Percentiles rank a stretch among this genome's conserved stretches.
These are phyloP conservation scores for Actias luna DNA, from an alignment of 2,888 invertebrate genomes.

Conservation along the genomic window DNA sequence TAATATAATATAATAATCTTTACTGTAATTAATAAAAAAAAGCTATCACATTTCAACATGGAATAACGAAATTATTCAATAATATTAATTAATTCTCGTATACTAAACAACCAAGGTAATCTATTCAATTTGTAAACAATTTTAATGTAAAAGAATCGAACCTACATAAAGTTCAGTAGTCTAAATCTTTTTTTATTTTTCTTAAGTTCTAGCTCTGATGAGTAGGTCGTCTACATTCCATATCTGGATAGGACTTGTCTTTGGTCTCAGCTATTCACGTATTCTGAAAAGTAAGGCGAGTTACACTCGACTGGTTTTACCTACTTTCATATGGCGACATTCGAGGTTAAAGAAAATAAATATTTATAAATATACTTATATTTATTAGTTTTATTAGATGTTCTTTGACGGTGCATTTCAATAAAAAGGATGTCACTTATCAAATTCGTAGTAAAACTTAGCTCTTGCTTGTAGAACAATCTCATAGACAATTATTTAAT, in stretches of 20 bases:
- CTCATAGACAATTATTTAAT: neutral
- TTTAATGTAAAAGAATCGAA: neutral
- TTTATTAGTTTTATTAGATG: neutral
- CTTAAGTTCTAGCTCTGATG: neutral
- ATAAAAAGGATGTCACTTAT: neutral
- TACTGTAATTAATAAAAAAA: too few relatives aligned
- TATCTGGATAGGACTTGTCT: constrained; percentile 1
- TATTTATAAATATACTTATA: neutral
- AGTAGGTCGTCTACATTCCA: constrained; percentile 2
- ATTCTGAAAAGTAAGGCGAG: constrained; percentile 15
- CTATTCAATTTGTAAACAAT: neutral
- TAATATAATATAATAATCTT: neutral
- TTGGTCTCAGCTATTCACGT: constrained; percentile 12
- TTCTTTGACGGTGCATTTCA: neutral
- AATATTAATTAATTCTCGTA: neutral
- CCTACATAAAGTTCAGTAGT: neutral
- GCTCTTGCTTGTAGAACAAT: neutral
- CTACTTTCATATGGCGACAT: neutral
- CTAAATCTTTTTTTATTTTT: neutral
- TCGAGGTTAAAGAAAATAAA: neutral
- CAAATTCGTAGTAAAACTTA: neutral
- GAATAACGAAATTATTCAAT: neutral
- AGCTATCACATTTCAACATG: too few relatives aligned
- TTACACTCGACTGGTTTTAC: constrained; percentile 8
- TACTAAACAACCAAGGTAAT: neutral